Evolutionary conservation across 2,113 vertebrate species (phyloP).

Genomic region (Halcyon malimbica): DNA sequence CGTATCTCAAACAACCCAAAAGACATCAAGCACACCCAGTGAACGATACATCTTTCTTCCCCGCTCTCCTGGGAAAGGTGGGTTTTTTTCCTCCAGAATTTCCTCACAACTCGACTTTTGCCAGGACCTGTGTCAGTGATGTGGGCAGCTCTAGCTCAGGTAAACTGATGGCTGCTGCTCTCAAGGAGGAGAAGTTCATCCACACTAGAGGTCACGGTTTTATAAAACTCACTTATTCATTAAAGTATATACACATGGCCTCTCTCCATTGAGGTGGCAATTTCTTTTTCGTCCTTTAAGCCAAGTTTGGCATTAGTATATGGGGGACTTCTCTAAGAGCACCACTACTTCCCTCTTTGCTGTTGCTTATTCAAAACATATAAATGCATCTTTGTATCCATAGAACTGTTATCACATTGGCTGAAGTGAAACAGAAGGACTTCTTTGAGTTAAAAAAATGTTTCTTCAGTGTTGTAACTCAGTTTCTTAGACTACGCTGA

Average conservation of each 20-base stretch:
- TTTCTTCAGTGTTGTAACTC: not conserved
- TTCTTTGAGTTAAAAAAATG: not conserved
- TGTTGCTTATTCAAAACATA: not conserved
- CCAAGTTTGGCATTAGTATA: not conserved
- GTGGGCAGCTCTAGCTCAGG: accelerated
- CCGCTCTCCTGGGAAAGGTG: not conserved
- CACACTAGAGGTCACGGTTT: accelerated
- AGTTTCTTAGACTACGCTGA: not conserved
- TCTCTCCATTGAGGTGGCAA: accelerated
- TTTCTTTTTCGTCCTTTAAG: not conserved
- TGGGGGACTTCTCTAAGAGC: not conserved
- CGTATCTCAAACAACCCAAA: not conserved
- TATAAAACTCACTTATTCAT: not conserved
- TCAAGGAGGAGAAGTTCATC: not conserved
- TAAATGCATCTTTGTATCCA: accelerated
- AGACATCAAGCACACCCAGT: accelerated
- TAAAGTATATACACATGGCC: not conserved
- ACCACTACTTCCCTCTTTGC: not conserved
- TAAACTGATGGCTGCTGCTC: not conserved
- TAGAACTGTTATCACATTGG: accelerated
- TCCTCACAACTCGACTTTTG: not conserved
- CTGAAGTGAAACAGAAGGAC: not conserved
- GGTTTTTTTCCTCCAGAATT: not conserved
- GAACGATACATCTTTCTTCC: not conserved
- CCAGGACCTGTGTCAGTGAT: accelerated